Evolutionary conservation across 1,140 invertebrate genomes (phyloP).

Genomic region (Hesperophylax magnus): DNA sequence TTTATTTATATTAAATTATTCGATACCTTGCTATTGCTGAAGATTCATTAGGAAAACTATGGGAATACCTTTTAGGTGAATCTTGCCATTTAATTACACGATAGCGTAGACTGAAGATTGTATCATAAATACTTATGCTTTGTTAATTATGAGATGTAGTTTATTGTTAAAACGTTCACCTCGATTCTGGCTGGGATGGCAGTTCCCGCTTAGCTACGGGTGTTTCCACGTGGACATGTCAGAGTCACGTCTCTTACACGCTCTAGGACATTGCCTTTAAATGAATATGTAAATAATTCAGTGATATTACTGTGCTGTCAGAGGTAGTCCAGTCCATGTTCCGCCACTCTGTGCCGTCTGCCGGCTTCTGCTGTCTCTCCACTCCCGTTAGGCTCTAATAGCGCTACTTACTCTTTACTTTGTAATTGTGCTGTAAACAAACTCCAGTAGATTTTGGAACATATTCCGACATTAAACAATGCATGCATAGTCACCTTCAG

Average conservation of each 20-base stretch:
- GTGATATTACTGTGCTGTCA: conserved; percentile 55
- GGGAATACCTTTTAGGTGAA: conserved; percentile 53
- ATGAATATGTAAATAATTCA: conserved; percentile 50
- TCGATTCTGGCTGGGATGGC: conserved; percentile 20
- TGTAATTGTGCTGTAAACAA: conserved; percentile 44
- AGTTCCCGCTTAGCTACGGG: background rate
- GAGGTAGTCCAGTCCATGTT: conserved; percentile 37
- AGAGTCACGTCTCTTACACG: background rate
- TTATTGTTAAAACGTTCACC: conserved; percentile 56
- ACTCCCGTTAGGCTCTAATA: background rate
- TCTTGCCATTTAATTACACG: conserved; percentile 57
- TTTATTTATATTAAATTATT: conserved; percentile 44
- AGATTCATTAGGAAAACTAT: conserved; percentile 55
- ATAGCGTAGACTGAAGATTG: conserved; percentile 58
- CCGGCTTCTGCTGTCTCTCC: background rate
- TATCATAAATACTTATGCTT: conserved; percentile 59
- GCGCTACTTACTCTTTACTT: conserved; percentile 38
- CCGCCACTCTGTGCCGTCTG: background rate
- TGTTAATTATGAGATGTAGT: conserved; percentile 58
- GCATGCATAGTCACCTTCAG: conserved; percentile 42
- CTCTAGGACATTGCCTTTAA: conserved; percentile 48
- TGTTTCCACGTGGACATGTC: background rate
- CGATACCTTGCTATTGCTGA: conserved; percentile 52
- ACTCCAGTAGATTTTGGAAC: conserved; percentile 48
- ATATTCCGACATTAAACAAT: conserved; percentile 41